phyloP scores from a whole-genome alignment of 2,888 invertebrate species.

The Gymnoscelis rufifasciata region DNA sequence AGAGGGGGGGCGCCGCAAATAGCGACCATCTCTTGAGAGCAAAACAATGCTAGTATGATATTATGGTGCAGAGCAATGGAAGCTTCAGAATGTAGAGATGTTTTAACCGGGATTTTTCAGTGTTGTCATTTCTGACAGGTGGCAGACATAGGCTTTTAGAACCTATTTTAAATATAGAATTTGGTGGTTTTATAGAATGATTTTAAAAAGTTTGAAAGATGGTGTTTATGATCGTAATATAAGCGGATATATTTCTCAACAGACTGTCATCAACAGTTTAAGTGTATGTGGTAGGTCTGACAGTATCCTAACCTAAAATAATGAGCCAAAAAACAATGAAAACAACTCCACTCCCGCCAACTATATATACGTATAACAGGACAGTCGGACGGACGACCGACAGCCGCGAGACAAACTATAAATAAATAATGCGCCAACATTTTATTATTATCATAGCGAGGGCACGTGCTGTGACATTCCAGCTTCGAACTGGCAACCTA shows the following conservation, averaged over 20 bases:
- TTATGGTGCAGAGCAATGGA: slow-evolving; percentile 57
- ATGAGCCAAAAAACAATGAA: slow-evolving; percentile 21
- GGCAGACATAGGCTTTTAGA: background rate
- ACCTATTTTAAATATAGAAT: too few species aligned
- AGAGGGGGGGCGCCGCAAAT: slow-evolving; percentile 67
- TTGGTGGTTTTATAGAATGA: too few species aligned
- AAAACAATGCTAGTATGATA: slow-evolving; percentile 76
- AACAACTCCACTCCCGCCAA: slow-evolving; percentile 21
- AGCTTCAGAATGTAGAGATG: slow-evolving; percentile 25
- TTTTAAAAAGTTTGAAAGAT: too few species aligned
- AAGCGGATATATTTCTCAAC: too few species aligned
- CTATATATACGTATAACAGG: slow-evolving; percentile 28
- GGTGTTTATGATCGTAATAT: too few species aligned
- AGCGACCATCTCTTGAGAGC: slow-evolving; percentile 69
- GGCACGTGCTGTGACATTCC: slow-evolving; percentile 76
- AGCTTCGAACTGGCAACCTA: slow-evolving; percentile 29
- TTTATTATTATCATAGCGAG: slow-evolving; percentile 76
- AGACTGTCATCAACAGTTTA: background rate
- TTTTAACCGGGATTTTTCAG: slow-evolving; percentile 16
- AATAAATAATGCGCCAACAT: slow-evolving; percentile 79
- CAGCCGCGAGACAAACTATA: slow-evolving; percentile 76
- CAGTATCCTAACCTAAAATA: slow-evolving; percentile 10
- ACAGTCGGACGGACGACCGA: slow-evolving; percentile 73
- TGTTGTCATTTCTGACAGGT: slow-evolving; percentile 8
- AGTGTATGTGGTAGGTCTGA: background rate